Evolutionary conservation across 2,888 invertebrate genomes (phyloP).

Genomic region (Tinea pellionella): DNA sequence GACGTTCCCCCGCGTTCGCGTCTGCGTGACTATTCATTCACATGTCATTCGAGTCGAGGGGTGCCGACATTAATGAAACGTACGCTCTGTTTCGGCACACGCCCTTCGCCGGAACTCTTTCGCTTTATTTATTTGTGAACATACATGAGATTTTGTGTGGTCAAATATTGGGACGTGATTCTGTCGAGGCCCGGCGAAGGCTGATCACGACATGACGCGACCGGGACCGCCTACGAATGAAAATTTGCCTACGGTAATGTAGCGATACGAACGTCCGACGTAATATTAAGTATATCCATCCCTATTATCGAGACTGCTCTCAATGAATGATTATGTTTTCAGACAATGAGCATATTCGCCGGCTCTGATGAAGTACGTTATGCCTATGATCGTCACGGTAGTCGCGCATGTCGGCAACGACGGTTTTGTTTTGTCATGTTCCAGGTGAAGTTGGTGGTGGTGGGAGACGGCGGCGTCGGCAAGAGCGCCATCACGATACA

Average conservation of each 20-base stretch:
- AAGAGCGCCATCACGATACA: slow-evolving; percentile 97
- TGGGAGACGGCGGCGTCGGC: slow-evolving; percentile 95
- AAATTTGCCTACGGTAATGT: slow-evolving; percentile 4
- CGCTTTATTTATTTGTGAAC: background rate
- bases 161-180: background rate
- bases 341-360: slow-evolving; percentile 1
- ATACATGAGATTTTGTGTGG: background rate
- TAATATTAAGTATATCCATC: too few relatives aligned
- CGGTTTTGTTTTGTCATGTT: slow-evolving; percentile 14
- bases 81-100: background rate
- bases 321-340: background rate
- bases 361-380: slow-evolving; percentile 8
- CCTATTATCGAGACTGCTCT: too few relatives aligned
- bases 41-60: too few relatives aligned
- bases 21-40: too few relatives aligned
- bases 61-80: too few relatives aligned
- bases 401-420: background rate
- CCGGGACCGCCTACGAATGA: slow-evolving; percentile 60
- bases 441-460: slow-evolving; percentile 88
- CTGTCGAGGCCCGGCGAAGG: background rate
- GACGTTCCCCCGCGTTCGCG: too few relatives aligned
- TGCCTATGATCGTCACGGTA: background rate
- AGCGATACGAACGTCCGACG: too few relatives aligned
- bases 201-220: slow-evolving; percentile 42
- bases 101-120: background rate